A percentile compares a stretch with the other conserved stretches of the same genome.
These are phyloP conservation scores for Alexandromys fortis DNA, from an alignment of 2,113 vertebrate species.

Conservation along the genomic window DNA sequence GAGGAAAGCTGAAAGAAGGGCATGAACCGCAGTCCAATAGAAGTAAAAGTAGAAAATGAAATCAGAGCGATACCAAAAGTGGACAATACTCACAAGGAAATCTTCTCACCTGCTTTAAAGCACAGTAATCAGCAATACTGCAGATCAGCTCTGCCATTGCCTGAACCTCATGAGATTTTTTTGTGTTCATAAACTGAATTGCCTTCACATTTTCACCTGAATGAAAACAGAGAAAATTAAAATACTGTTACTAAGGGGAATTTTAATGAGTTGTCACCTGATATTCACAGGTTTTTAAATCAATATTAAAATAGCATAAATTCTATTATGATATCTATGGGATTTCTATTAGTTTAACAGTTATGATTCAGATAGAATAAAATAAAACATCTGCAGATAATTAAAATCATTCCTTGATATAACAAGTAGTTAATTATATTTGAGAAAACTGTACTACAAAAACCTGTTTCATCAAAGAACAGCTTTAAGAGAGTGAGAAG, in stretches of 20 bases:
- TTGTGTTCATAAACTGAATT: constrained; percentile 96
- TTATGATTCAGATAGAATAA: constrained; percentile 62
- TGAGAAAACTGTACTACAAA: not conserved
- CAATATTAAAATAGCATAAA: constrained; percentile 17
- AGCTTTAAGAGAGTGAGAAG: not conserved
- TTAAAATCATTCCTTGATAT: not conserved
- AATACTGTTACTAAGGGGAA: constrained; percentile 21
- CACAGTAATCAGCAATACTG: constrained; percentile 86
- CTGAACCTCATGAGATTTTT: constrained; percentile 98
- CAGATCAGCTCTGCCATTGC: constrained; percentile 93
- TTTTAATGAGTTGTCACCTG: not conserved
- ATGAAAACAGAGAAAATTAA: constrained; percentile 63
- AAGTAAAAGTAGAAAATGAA: not conserved
- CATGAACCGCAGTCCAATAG: not conserved
- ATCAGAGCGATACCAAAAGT: not conserved
- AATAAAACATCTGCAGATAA: constrained; percentile 47
- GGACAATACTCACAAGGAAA: constrained; percentile 1
- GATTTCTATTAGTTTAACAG: not conserved
- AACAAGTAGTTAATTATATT: constrained; percentile 35
- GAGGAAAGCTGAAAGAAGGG: not conserved
- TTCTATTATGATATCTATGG: not conserved
- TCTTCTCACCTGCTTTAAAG: constrained; percentile 90
- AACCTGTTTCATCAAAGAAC: not conserved
- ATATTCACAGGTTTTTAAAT: not conserved
- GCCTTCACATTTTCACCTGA: constrained; percentile 85